phyloP scores from a whole-genome alignment of 2,888 invertebrate genomes.

The Herminia tarsipennalis region DNA sequence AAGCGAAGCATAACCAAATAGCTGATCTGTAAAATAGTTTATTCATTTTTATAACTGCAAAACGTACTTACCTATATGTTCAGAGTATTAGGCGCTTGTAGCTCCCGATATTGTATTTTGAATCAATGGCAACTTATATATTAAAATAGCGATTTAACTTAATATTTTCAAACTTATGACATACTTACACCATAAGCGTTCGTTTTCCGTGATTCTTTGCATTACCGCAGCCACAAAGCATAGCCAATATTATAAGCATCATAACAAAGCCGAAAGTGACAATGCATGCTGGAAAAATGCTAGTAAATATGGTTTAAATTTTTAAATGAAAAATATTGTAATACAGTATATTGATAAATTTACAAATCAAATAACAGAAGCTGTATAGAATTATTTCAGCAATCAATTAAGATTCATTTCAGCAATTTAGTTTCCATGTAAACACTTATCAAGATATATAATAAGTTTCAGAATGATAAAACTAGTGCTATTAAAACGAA shows the following conservation, averaged over 20 bases:
- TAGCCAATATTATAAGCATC: slow-evolving; percentile 77
- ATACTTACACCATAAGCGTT: slow-evolving; percentile 75
- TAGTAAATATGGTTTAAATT: no score
- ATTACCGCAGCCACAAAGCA: slow-evolving; percentile 79
- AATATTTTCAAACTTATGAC: neutral
- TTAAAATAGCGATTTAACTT: neutral
- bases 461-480: no score
- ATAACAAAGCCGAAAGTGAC: slow-evolving; percentile 73
- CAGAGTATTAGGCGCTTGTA: neutral
- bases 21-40: slow-evolving; percentile 73
- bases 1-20: slow-evolving; percentile 84
- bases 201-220: slow-evolving; percentile 71
- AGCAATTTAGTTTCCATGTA: no score
- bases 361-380: neutral
- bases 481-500: no score
- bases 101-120: no score
- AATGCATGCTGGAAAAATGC: slow-evolving; percentile 64
- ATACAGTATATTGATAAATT: neutral
- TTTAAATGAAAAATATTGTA: no score
- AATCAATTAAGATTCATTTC: no score
- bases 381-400: no score
- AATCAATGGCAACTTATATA: no score
- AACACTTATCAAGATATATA: no score
- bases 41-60: neutral
- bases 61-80: neutral